Conservation (phyloP, 2,797 vertebrate species). For the Podarcis siculus region DNA sequence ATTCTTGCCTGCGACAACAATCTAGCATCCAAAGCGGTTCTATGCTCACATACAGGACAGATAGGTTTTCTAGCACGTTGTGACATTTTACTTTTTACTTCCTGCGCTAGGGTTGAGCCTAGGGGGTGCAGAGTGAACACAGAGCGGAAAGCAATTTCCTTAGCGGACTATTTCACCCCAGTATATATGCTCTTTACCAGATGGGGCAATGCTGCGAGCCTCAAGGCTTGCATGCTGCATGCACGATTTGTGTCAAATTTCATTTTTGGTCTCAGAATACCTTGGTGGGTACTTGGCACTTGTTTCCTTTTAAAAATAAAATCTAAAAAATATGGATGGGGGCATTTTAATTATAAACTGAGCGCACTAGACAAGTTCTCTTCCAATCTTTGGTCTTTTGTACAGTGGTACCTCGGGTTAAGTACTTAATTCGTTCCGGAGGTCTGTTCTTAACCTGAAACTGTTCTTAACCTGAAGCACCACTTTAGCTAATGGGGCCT, state of each 20-base stretch:
- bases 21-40: neutral
- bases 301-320: neutral
- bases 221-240: neutral
- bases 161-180: neutral
- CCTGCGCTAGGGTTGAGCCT: neutral
- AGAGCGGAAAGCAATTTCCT: neutral
- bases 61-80: neutral
- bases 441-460: too few relatives aligned
- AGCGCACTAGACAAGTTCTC: neutral
- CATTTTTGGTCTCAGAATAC: neutral
- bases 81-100: neutral
- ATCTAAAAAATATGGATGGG: too few relatives aligned
- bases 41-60: neutral
- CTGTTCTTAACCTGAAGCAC: too few relatives aligned
- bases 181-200: neutral
- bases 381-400: neutral
- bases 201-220: neutral
- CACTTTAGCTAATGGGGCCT: too few relatives aligned
- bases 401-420: too few relatives aligned
- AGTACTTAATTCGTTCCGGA: too few relatives aligned
- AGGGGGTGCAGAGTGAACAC: constrained; percentile 6
- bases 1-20: constrained; percentile 16
- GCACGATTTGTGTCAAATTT: neutral
- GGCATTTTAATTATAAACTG: neutral
- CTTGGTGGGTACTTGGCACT: neutral